Percentiles rank a stretch among this genome's conserved stretches.
phyloP scores from a whole-genome alignment of 1,140 invertebrate species.

The Habropoda laboriosa region DNA sequence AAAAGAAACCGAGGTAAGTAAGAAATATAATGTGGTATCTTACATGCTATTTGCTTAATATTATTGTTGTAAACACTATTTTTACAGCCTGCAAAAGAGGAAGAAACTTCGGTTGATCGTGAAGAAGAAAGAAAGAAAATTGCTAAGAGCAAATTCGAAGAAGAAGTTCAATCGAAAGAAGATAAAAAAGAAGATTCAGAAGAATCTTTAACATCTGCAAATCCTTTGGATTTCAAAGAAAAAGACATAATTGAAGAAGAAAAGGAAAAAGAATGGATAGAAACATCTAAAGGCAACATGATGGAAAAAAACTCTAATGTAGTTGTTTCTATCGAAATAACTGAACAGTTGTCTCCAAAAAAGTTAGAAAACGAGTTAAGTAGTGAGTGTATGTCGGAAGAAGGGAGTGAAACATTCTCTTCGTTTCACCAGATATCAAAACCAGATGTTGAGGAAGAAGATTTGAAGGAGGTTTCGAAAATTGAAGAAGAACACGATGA shows the following conservation, averaged over 20 bases:
- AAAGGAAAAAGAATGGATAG: slow-evolving; percentile 59
- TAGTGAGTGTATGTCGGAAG: slow-evolving; percentile 4
- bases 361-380: slow-evolving; percentile 50
- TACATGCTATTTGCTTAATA: neutral
- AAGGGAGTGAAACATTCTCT: neutral
- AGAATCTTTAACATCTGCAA: neutral
- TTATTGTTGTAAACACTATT: neutral
- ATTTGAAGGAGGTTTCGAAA: neutral
- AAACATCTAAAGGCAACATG: neutral
- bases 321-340: neutral
- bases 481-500: neutral
- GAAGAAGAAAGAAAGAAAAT: slow-evolving; percentile 39
- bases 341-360: slow-evolving; percentile 33
- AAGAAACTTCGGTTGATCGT: slow-evolving; percentile 33
- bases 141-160: slow-evolving; percentile 30
- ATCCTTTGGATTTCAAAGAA: neutral
- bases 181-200: neutral
- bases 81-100: slow-evolving; percentile 20
- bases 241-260: neutral
- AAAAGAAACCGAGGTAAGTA: slow-evolving; percentile 24
- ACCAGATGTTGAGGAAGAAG: neutral
- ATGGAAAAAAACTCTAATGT: slow-evolving; percentile 10
- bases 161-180: neutral
- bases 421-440: slow-evolving; percentile 1
- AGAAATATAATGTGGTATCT: too few species aligned